Evolutionary conservation across 64 coral and sea anemone species (phyloP), one percentile per base, ranked within the genome.

Genomic region (Montipora cactus): DNA sequence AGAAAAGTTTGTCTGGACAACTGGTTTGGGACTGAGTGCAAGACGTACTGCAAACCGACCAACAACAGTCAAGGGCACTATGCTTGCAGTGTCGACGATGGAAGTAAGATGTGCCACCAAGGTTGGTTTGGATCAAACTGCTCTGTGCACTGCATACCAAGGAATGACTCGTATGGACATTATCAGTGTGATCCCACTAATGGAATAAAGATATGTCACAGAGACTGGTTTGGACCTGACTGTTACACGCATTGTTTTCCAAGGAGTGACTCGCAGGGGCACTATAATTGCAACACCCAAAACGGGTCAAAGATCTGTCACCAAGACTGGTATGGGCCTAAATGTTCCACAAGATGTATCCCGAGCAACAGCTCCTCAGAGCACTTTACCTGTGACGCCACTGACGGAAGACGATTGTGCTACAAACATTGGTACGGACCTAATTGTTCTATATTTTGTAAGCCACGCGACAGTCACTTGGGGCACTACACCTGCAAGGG

Each of bases 401-500:
- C 49, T 5, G 49, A 87, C n/a, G 92, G 92, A 64, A 50, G 8
- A 52, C 67, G 58, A 21, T 51, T 89, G 13, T 94, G 92, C 51
- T 64, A 81, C 46, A 45, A 22, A 2, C 68, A 87, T 62, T 95
- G 88, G 87, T 91, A 87, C 13, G 88, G 88, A 70, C 49, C 59
- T 45, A 79, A 90, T 25, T 95, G 93, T 61, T 55, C 71, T 1
- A 75, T 87, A 51, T 57, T 90, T 58, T 95, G 93, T 19, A 72
- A 4, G 76, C 59, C 93, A 66, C 57, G 68, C 15, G 48, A 95
- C 37, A 78, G 82, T 67, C 61, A 44, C 25, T 20, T 83, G 47
- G 93, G 88, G 23, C 95, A 94, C 49, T 97, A 94, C 76, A 94
- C 70, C 9, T 97, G 95, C 59, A 76, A 97, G 19, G 3, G 12